Base-by-base conservation (phyloP, 2,113 vertebrate genomes). In the Mormoops blainvillei region DNA sequence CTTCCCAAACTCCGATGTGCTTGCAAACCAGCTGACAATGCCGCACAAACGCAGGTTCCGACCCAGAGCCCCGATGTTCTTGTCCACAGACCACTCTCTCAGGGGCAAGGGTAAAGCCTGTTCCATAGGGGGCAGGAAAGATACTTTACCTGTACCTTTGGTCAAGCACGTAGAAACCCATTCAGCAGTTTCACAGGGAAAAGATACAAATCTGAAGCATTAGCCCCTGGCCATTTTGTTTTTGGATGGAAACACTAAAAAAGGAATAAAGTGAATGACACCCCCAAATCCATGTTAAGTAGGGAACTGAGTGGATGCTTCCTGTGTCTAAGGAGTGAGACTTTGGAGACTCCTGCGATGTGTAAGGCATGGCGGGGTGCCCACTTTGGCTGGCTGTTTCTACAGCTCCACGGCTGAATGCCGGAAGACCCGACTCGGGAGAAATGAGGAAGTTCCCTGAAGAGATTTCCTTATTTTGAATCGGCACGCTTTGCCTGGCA, bases 81-180 rank as follows among this genome's bases (percentile, higher is more conserved):
- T 22, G 16, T 56, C 22, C 33, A 52, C 18, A 56, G 48, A 4
- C 3, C 8, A 8, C 22, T 50, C 26, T 83, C 36, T n/a, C 83
- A 26, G 41, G 8, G 65, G n/a, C 15, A 31, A 43, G 13, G 52
- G n/a, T 36, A 33, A 16, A 41, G 22, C 7, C 36, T 33, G 36
- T 15, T 56, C 20, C 45, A 41, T 0, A n/a, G 15, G 11, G 0
- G 43, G 10, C 0, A 18, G 14, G 41, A 20, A n/a, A 14, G 22
- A 20, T 19, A 58, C 50, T 48, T 52, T 5, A n/a, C 26, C 10
- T n/a, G 24, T 24, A 36, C 5, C 13, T 81, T 41, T 58, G 48
- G 43, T 74, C 43, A 56, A 14, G 85, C 0, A 18, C 15, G 31
- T 1, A 33, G 36, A 14, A 52, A 71, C 3, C 43, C 20, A 54